Conservation (phyloP, 2,888 invertebrate genomes). For the Macropis europaea region DNA sequence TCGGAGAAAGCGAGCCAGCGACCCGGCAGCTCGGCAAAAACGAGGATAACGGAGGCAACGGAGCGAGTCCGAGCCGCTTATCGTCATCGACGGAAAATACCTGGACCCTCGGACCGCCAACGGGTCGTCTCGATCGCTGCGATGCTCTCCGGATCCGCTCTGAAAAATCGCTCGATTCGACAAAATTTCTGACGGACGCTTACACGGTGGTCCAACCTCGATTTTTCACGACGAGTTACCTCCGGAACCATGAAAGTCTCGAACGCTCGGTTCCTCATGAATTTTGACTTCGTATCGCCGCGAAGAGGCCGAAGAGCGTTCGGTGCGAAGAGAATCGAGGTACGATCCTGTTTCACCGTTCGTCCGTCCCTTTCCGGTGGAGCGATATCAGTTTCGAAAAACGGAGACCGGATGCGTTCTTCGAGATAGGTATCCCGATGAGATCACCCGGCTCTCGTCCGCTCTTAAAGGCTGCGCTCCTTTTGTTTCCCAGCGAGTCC, state of each 20-base stretch:
- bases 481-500: constrained; percentile 32
- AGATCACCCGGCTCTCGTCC: constrained; percentile 13
- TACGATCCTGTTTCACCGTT: not conserved
- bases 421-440: constrained; percentile 47
- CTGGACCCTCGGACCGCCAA: not conserved
- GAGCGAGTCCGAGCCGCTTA: constrained; percentile 8
- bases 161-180: too few relatives aligned
- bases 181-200: too few relatives aligned
- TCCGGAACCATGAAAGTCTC: too few relatives aligned
- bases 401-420: constrained; percentile 46
- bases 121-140: too few relatives aligned
- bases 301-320: too few relatives aligned
- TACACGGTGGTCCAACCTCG: too few relatives aligned
- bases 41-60: not conserved
- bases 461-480: not conserved
- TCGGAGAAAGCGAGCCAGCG: constrained; percentile 37
- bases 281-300: too few relatives aligned
- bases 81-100: constrained; percentile 22
- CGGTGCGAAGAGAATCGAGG: too few relatives aligned
- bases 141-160: too few relatives aligned
- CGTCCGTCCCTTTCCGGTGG: not conserved
- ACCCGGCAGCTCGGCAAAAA: constrained; percentile 12
- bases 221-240: too few relatives aligned
- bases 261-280: too few relatives aligned
- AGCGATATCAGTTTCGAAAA: constrained; percentile 30